Evolutionary conservation across 64 coral and sea anemone species (phyloP).

Genomic region (Pocillopora damicornis): DNA sequence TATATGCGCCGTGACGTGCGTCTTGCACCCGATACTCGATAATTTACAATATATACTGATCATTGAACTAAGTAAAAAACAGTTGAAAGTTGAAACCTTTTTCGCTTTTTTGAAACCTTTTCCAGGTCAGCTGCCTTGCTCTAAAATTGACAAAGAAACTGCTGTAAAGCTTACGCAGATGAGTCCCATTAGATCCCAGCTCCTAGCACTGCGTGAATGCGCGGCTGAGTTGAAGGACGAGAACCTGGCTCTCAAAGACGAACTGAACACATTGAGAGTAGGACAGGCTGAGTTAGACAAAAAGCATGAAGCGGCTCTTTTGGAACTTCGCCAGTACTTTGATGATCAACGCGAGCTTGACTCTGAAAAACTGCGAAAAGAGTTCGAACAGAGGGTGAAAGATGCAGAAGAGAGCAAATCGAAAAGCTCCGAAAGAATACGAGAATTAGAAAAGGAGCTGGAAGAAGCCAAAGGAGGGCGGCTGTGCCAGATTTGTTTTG

Average conservation of each 20-base stretch:
- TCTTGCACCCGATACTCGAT: too few species aligned
- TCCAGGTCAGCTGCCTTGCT: background rate
- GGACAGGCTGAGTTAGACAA: background rate
- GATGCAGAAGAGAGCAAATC: background rate
- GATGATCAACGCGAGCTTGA: background rate
- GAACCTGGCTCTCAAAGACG: background rate
- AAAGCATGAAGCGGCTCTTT: background rate
- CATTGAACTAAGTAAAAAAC: too few species aligned
- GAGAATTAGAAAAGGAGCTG: conserved; percentile 34
- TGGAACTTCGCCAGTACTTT: background rate
- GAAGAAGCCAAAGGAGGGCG: background rate
- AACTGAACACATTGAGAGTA: background rate
- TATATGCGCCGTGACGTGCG: too few species aligned
- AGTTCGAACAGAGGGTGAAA: conserved; percentile 5
- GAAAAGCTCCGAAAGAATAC: conserved; percentile 1
- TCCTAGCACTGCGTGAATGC: background rate
- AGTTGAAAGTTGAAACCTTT: too few species aligned
- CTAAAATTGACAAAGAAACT: conserved; percentile 1
- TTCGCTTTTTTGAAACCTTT: background rate
- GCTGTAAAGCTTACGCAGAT: background rate
- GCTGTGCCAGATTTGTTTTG: conserved; percentile 82
- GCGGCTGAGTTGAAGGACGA: background rate
- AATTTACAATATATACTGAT: background rate
- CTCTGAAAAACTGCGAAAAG: background rate
- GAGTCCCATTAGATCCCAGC: conserved; percentile 1